Conservation (phyloP, 1,140 invertebrate species). For the Caenorhabditis latens region DNA sequence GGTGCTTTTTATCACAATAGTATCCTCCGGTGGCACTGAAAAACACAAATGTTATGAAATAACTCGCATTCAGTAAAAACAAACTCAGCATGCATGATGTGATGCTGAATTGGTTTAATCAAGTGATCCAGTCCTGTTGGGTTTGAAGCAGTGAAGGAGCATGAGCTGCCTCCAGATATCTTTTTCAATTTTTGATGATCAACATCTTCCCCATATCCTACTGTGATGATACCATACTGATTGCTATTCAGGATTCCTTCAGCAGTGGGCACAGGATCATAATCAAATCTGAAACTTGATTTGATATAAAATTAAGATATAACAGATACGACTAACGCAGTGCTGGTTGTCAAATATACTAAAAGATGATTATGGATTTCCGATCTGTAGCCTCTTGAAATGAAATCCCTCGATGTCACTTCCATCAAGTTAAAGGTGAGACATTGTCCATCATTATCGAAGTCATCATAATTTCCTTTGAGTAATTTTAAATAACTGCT, state of each 20-base stretch:
- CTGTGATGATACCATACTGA: conserved; percentile 14
- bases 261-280: background rate
- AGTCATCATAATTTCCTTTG: background rate
- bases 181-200: background rate
- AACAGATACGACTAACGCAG: conserved; percentile 22
- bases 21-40: background rate
- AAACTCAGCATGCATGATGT: too few species aligned
- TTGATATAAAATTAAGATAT: too few species aligned
- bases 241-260: background rate
- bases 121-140: background rate
- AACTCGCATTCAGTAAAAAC: too few species aligned
- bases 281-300: conserved; percentile 5
- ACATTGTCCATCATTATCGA: conserved; percentile 17
- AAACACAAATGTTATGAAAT: background rate
- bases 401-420: background rate
- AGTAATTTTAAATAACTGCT: background rate
- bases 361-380: conserved; percentile 54
- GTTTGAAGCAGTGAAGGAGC: background rate
- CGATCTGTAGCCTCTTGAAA: conserved; percentile 24
- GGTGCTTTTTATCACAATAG: background rate
- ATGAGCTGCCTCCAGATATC: background rate
- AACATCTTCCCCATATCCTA: background rate
- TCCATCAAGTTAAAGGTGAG: background rate
- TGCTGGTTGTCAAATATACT: conserved; percentile 57
- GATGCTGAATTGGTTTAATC: too few species aligned